Percentiles rank a stretch among this genome's conserved stretches.
phyloP scores from a whole-genome alignment of 2,113 vertebrate species.

The Condylura cristata region DNA sequence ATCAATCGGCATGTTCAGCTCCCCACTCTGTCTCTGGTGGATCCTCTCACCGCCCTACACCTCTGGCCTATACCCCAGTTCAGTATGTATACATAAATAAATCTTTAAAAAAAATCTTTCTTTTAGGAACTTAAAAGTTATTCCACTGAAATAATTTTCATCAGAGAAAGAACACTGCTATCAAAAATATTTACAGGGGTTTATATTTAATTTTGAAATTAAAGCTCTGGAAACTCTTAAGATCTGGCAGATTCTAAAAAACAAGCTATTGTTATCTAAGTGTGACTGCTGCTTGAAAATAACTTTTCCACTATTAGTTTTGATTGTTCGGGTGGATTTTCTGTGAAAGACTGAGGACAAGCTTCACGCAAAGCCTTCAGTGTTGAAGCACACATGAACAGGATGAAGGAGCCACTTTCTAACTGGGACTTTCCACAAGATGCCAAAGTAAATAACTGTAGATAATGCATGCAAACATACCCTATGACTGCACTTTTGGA shows the following conservation, averaged over 20 bases:
- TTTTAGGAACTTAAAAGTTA: conserved; percentile 13
- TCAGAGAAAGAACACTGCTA: neutral
- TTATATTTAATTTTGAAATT: conserved; percentile 54
- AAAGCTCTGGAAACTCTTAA: neutral
- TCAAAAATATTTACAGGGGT: neutral
- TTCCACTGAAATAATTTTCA: neutral
- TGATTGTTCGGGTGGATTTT: conserved; percentile 44
- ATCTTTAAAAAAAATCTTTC: too few relatives aligned
- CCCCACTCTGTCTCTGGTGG: too few relatives aligned
- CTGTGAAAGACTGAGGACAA: conserved; percentile 53
- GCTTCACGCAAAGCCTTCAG: conserved; percentile 42
- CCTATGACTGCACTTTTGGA: neutral
- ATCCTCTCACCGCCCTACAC: too few relatives aligned
- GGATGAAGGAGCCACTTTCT: conserved; percentile 38
- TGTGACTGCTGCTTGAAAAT: neutral
- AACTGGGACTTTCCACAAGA: conserved; percentile 40
- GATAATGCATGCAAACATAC: conserved; percentile 65
- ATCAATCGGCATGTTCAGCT: too few relatives aligned
- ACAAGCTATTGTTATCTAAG: neutral
- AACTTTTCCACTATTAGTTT: conserved; percentile 28
- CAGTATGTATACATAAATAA: too few relatives aligned
- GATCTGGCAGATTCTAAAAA: conserved; percentile 24
- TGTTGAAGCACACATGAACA: conserved; percentile 21
- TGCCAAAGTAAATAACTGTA: conserved; percentile 26
- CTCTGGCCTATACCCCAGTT: too few relatives aligned